Evolutionary conservation across 1,140 invertebrate species (phyloP), one percentile per base, ranked within the genome.

Genomic region (Papilio dardanus): DNA sequence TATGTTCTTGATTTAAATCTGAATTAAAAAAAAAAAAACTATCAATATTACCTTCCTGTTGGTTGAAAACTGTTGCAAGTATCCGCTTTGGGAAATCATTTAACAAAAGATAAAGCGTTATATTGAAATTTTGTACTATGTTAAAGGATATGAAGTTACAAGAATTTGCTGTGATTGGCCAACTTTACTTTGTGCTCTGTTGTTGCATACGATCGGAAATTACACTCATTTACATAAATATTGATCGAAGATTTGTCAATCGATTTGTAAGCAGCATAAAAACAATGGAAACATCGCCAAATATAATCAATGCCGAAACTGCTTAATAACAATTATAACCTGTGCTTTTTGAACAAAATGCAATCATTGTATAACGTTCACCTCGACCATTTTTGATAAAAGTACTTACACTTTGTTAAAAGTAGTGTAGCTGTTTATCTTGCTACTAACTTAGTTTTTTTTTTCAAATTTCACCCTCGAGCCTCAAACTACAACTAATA

Each of bases 161-260:
- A 54, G 50, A 54, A 24, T 54, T 24, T 24, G 50, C 21, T 54
- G 50, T 54, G 7, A 19, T 54, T 54, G n/a, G 21, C 19, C 21
- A 54, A 54, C 42, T 19, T 19, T 46, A n/a, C 42, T 46, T 46
- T 46, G 42, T 46, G 42, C 42, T 19, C 42, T 46, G 42, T 46
- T 46, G 42, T 46, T 46, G 16, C 42, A 5, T 19, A 19, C 7
- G 42, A 19, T 46, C 16, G 42, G 42, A 46, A 46, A 6, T 46
- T 46, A n/a, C 42, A 46, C n/a, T 7, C 42, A 19, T 19, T 46
- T 46, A 46, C 42, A 19, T 46, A 46, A 46, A 46, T 46, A 7
- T 19, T 46, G n/a, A 19, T 46, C 16, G 42, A 19, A 6, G 16
- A 46, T 46, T 46, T 46, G 42, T 46, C 42, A 46, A 46, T 46